Percentiles rank a stretch among this genome's conserved stretches.
These are phyloP conservation scores for Ceramica pisi DNA, from an alignment of 2,888 invertebrate genomes.

Conservation along the genomic window DNA sequence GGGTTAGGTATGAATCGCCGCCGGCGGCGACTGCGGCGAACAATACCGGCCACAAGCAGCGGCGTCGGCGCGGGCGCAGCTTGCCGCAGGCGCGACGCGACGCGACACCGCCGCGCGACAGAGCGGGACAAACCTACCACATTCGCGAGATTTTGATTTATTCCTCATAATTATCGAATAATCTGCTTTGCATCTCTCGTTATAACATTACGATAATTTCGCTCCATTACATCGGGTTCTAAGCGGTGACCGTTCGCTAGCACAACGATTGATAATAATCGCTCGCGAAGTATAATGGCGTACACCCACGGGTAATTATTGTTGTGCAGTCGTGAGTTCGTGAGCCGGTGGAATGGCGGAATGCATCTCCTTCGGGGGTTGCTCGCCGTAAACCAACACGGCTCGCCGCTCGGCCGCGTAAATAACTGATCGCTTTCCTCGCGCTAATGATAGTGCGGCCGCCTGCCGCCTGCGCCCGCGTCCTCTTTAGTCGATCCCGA, in stretches of 20 bases:
- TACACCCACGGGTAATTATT: slow-evolving; percentile 91
- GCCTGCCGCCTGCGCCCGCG: slow-evolving; percentile 79
- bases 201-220: slow-evolving; percentile 90
- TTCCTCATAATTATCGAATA: slow-evolving; percentile 89
- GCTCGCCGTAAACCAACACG: slow-evolving; percentile 89
- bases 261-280: slow-evolving; percentile 90
- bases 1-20: slow-evolving; percentile 87
- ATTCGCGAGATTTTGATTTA: slow-evolving; percentile 88
- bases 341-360: slow-evolving; percentile 89
- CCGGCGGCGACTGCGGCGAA: slow-evolving; percentile 77
- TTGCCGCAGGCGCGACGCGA: slow-evolving; percentile 77
- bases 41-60: slow-evolving; percentile 81
- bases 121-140: slow-evolving; percentile 76
- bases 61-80: slow-evolving; percentile 75
- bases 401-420: slow-evolving; percentile 80
- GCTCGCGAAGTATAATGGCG: slow-evolving; percentile 91
- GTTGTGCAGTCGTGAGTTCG: slow-evolving; percentile 91
- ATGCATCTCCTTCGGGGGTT: slow-evolving; percentile 91
- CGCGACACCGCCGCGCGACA: slow-evolving; percentile 62
- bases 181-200: slow-evolving; percentile 90
- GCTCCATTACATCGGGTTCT: slow-evolving; percentile 88
- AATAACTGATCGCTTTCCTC: slow-evolving; percentile 89
- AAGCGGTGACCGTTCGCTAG: slow-evolving; percentile 90
- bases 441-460: slow-evolving; percentile 89
- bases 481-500: slow-evolving; percentile 87